Evolutionary conservation across 2,888 invertebrate genomes (phyloP).

Genomic region (Hartigia nigra): DNA sequence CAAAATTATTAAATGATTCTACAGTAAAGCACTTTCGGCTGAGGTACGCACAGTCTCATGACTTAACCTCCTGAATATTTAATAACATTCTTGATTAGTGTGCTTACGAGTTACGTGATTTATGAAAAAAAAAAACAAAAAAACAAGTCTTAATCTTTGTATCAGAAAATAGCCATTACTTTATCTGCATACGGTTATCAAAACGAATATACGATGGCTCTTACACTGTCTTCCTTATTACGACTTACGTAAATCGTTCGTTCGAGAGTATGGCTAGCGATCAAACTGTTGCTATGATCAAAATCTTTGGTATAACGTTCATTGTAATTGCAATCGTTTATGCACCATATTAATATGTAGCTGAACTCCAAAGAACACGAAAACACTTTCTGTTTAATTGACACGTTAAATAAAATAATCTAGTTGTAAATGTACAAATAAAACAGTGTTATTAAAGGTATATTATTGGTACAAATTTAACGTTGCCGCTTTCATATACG

Average conservation of each 20-base stretch:
- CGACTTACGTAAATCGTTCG: background rate
- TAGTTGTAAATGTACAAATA: slow-evolving; percentile 29
- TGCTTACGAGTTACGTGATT: background rate
- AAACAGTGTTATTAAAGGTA: slow-evolving; percentile 14
- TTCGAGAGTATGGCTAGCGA: slow-evolving; percentile 6
- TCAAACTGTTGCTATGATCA: slow-evolving; percentile 30
- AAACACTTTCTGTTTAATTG: slow-evolving; percentile 17
- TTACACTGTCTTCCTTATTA: background rate
- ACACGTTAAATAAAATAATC: slow-evolving; percentile 33
- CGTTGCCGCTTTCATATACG: background rate
- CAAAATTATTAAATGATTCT: background rate
- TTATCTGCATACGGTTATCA: background rate
- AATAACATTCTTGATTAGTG: background rate
- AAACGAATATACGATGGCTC: background rate
- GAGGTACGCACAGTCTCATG: background rate
- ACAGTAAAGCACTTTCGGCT: background rate
- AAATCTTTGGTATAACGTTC: slow-evolving; percentile 62
- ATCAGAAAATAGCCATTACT: background rate
- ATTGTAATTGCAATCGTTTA: slow-evolving; percentile 51
- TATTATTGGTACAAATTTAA: slow-evolving; percentile 21
- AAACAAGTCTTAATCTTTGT: background rate
- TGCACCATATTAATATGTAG: slow-evolving; percentile 16
- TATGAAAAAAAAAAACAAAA: no score
- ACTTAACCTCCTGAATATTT: background rate
- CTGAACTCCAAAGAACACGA: slow-evolving; percentile 15